Evolutionary conservation across 2,113 vertebrate species (phyloP).

Genomic region (Anhinga rufa): DNA sequence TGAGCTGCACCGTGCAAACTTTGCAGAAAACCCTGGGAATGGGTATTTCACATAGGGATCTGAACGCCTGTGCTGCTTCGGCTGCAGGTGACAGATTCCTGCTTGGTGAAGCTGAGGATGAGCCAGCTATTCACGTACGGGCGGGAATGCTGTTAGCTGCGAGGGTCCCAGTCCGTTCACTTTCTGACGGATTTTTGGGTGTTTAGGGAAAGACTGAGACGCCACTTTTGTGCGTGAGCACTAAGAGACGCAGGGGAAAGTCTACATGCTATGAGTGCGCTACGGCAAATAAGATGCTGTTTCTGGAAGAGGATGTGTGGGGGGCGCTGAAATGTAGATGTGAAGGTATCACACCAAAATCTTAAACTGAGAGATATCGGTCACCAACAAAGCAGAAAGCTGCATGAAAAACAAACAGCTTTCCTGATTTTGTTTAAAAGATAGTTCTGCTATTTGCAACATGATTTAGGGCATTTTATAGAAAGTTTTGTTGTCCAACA

Average conservation of each 20-base stretch:
- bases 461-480: neutral
- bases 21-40: neutral
- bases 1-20: fast-evolving
- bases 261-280: neutral
- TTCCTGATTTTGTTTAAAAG: neutral
- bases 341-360: neutral
- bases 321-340: neutral
- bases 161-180: neutral
- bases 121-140: fast-evolving
- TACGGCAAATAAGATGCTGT: neutral
- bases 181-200: neutral
- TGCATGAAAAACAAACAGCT: fast-evolving
- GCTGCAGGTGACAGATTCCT: neutral
- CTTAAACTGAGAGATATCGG: neutral
- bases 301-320: neutral
- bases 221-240: neutral
- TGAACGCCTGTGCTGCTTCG: neutral
- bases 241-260: neutral
- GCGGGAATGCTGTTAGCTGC: fast-evolving
- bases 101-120: neutral
- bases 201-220: neutral
- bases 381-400: neutral
- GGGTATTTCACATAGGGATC: neutral
- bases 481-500: neutral
- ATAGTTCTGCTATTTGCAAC: neutral